These are phyloP conservation scores for Poicephalus meyeri DNA, from an alignment of 2,113 vertebrate species.

Conservation along the genomic window DNA sequence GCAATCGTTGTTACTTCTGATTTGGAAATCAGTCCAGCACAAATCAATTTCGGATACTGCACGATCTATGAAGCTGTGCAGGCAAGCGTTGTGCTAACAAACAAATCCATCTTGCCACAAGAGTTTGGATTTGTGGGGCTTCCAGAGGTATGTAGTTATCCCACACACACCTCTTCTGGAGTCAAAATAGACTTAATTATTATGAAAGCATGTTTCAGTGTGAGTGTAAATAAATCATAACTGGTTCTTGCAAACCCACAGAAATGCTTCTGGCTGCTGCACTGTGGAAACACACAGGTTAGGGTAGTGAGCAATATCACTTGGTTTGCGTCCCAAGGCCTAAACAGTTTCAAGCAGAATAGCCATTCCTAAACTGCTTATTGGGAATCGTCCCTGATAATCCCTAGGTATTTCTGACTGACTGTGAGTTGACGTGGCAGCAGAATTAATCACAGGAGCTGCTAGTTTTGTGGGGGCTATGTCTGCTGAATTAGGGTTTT, in stretches of 20 bases:
- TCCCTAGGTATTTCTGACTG: neutral
- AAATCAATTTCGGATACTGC: constrained; percentile 87
- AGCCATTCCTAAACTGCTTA: neutral
- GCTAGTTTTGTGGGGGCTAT: neutral
- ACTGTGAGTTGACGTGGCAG: neutral
- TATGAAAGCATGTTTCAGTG: neutral
- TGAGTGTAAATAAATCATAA: neutral
- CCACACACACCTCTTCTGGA: neutral
- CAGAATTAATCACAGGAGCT: neutral
- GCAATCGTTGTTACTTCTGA: constrained; percentile 88
- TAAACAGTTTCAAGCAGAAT: neutral
- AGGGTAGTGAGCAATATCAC: neutral
- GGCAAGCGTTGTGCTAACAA: constrained; percentile 76
- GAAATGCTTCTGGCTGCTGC: neutral
- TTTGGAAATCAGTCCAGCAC: constrained; percentile 77
- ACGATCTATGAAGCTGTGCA: constrained; percentile 82
- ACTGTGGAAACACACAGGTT: neutral
- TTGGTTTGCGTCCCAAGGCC: neutral
- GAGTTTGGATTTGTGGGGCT: constrained; percentile 88
- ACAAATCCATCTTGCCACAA: constrained; percentile 88
- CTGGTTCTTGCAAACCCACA: neutral
- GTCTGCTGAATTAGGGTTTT: neutral
- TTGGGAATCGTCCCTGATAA: neutral
- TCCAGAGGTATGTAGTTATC: constrained; percentile 79
- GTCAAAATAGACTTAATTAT: neutral